Evolutionary conservation across 1,140 invertebrate species (phyloP), one percentile per base, ranked within the genome.

Genomic region (Holotrichia oblita): DNA sequence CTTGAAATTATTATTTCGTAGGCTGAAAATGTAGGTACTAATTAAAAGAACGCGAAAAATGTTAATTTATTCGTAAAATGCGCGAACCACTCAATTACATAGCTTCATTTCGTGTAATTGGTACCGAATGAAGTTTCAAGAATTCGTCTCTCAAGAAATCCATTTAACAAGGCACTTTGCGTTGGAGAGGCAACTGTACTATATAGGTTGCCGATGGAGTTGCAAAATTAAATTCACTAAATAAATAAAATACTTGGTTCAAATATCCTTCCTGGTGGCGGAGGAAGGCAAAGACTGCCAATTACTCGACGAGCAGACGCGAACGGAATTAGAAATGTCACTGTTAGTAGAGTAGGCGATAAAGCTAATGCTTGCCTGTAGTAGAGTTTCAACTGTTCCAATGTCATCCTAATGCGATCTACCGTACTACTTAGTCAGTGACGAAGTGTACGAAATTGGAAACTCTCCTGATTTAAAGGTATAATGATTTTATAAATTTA

Each of bases 161-260:
- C 61, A 69, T 69, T 69, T 69, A 69, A 69, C 61, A 69, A 69
- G 61, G 27, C 9, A 69, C 61, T 69, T 69, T 34, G 61, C 12
- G 22, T 9, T 69, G 17, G 61, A 34, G 61, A 17, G 61, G 61
- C 61, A 34, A 27, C 61, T 10, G 61, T 27, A 34, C 20, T 34
- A 22, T 17, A 34, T 20, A 22, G 24, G 61, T 69, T 69, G 61
- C 14, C 77, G 77, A 78, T 72, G 61, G 69, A 78, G 77, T 78
- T 78, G 69, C 40, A 78, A 78, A 78, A 78, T 78, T 78, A 78
- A 78, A 78, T 78, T 78, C 69, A 73, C 77, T 78, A 78, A 69
- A 78, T 78, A 78, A 78, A 78, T 78, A 78, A 78, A 78, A 78
- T 78, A 61, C 77, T 55, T 40, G 34, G 59, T 73, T 72, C 34